Base-by-base conservation (phyloP, 2,113 vertebrate genomes). In the Podocnemis expansa region DNA sequence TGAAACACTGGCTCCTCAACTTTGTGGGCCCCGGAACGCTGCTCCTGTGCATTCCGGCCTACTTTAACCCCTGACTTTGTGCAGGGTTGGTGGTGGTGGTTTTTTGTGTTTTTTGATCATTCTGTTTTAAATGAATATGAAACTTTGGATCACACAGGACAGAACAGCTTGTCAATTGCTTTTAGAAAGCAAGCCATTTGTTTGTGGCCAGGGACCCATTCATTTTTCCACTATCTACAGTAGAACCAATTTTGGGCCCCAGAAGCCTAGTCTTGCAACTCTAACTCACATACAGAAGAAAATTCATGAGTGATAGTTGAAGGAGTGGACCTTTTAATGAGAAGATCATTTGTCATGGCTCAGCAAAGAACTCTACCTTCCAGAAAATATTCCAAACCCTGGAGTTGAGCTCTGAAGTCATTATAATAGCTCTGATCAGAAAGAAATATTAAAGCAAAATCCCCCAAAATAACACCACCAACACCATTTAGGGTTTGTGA, bases 331-430 rank as follows among this genome's bases (percentile, higher is more conserved):
- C 85, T 87, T 94, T 95, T 84, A 58, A 94, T 82, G 11, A 90
- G 80, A 90, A 82, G 6, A 90, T 2, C 80, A 84, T 87, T 92
- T 94, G 34, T 56, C 63, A 78, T 1, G 85, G 78, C 27, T 84
- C 82, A 82, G 41, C 3, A 78, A 78, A 85, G 84, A 78, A 24
- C 73, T 19, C 49, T 63, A 45, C 82, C 93, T 93, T 94, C 78
- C 84, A 84, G 89, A 97, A 93, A 55, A 94, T 95, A 97, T 95
- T 96, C 93, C 94, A 95, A 96, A 95, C 90, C 45, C 63, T 34
- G 45, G 9, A 94, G 86, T 73, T 84, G 93, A 92, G 90, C 91
- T 96, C 96, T 93, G 91, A 96, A 90, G 91, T 41, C 94, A 95
- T 95, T 94, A 56, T 94, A 90, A 92, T 63, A 89, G 49, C 80